A percentile compares a stretch with the other conserved stretches of the same genome.
Evolutionary conservation across 2,113 vertebrate genomes (phyloP).

Genomic region (Sylvilagus bachmani): DNA sequence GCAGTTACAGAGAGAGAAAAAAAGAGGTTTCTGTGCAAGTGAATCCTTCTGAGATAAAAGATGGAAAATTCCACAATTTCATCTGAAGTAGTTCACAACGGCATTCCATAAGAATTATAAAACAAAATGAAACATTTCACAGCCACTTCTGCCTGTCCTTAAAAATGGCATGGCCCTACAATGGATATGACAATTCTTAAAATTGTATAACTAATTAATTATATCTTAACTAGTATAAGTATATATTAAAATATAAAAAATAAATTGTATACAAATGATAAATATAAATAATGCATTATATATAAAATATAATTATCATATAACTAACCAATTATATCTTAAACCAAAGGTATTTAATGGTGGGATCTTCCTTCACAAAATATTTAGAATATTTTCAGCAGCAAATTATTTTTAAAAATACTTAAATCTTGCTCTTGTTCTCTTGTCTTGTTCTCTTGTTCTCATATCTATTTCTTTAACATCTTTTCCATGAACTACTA

Average conservation of each 20-base stretch:
- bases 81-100: background rate
- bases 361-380: background rate
- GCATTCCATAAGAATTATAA: conserved; percentile 16
- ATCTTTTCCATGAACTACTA: background rate
- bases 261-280: too few species aligned
- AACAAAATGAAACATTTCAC: background rate
- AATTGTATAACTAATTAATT: background rate
- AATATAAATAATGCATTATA: too few species aligned
- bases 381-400: conserved; percentile 28
- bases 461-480: background rate
- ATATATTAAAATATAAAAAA: too few species aligned
- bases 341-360: background rate
- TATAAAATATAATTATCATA: background rate
- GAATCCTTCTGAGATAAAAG: conserved; percentile 1
- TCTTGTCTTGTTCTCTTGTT: conserved; percentile 5
- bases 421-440: background rate
- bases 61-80: background rate
- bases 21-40: background rate
- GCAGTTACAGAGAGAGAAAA: background rate
- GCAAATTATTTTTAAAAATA: background rate
- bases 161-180: background rate
- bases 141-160: background rate
- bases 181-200: background rate
- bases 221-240: background rate
- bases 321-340: background rate